phyloP scores from a whole-genome alignment of 2,888 invertebrate genomes.

The Euproctis similis region DNA sequence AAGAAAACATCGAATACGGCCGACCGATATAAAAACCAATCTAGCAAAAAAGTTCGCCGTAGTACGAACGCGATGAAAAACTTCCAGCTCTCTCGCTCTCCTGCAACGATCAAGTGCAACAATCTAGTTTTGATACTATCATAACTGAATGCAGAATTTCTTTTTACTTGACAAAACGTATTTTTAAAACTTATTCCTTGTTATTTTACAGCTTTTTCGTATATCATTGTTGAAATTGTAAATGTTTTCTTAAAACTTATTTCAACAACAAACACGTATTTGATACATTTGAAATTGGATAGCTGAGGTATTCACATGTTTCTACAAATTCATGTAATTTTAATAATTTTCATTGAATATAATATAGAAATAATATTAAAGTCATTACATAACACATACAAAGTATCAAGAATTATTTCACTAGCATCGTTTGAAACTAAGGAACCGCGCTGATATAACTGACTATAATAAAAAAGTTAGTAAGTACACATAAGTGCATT shows the following conservation, averaged over 20 bases:
- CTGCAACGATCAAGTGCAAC: constrained; percentile 33
- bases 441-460: constrained; percentile 64
- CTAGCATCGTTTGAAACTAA: constrained; percentile 49
- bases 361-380: too few species aligned
- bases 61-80: constrained; percentile 45
- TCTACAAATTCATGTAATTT: too few species aligned
- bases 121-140: constrained; percentile 46
- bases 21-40: constrained; percentile 48
- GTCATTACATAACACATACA: constrained; percentile 25
- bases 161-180: too few species aligned
- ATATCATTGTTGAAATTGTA: too few species aligned
- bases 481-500: constrained; percentile 74
- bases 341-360: too few species aligned
- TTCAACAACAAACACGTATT: too few species aligned
- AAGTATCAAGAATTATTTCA: constrained; percentile 49
- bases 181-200: too few species aligned
- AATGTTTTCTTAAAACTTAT: too few species aligned
- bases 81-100: constrained; percentile 48
- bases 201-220: too few species aligned
- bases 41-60: constrained; percentile 44
- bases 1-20: constrained; percentile 46
- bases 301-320: too few species aligned
- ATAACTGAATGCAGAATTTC: too few species aligned
- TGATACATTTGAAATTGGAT: too few species aligned
- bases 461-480: constrained; percentile 74